Conservation (phyloP, 2,797 vertebrate genomes). For the Aphelocoma californica region DNA sequence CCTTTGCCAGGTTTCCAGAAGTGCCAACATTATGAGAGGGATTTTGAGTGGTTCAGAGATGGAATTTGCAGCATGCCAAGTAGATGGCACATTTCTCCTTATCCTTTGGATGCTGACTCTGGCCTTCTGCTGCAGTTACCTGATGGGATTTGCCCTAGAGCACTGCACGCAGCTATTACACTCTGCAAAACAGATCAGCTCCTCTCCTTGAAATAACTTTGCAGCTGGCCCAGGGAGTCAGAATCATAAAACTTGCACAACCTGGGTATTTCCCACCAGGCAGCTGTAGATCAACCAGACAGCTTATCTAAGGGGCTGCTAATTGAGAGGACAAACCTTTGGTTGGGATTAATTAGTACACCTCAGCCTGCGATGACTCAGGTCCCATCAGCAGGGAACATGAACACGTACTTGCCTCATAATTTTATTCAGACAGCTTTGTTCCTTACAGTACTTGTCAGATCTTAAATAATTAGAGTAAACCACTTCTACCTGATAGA, state of each 20-base stretch:
- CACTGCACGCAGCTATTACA: background rate
- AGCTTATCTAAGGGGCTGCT: background rate
- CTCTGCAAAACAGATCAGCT: background rate
- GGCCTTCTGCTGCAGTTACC: background rate
- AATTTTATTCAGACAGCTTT: background rate
- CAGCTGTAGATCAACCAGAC: background rate
- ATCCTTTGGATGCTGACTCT: background rate
- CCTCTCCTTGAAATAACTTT: conserved; percentile 27
- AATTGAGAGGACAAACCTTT: background rate
- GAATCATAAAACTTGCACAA: background rate
- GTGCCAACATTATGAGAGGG: background rate
- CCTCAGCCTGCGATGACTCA: background rate
- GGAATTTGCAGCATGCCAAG: background rate
- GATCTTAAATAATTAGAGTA: background rate
- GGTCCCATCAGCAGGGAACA: background rate
- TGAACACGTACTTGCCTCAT: background rate
- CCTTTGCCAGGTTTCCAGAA: background rate
- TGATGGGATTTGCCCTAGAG: background rate
- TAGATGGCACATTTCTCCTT: background rate
- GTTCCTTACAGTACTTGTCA: background rate
- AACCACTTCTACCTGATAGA: background rate
- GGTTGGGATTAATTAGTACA: conserved; percentile 6
- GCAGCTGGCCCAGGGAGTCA: background rate
- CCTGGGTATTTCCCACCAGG: background rate
- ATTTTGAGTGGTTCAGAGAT: background rate